Evolutionary conservation across 2,113 vertebrate genomes (phyloP).

Genomic region (Brachirus orientalis): DNA sequence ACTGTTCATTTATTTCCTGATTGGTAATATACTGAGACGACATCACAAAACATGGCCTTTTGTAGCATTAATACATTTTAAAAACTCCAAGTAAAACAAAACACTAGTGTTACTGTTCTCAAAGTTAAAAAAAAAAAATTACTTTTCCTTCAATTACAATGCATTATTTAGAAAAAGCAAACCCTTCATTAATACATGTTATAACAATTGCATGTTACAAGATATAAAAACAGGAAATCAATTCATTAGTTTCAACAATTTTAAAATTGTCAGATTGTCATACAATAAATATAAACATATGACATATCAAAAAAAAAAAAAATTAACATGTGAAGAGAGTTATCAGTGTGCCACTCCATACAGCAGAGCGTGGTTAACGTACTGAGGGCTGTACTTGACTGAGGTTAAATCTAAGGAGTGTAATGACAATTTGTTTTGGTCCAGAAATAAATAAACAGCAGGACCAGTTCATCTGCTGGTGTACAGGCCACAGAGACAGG

Average conservation of each 20-base stretch:
- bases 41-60: conserved; percentile 24
- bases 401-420: conserved; percentile 42
- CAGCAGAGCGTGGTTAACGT: conserved; percentile 4
- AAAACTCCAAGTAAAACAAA: conserved; percentile 34
- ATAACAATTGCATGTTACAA: conserved; percentile 4
- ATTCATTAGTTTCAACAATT: conserved; percentile 16
- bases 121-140: conserved; percentile 16
- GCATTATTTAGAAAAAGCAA: conserved; percentile 37
- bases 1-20: conserved; percentile 60
- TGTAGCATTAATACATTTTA: conserved; percentile 19
- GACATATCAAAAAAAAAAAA: conserved; percentile 12
- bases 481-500: conserved; percentile 27
- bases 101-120: conserved; percentile 32
- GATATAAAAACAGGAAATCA: conserved; percentile 17
- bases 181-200: conserved; percentile 49
- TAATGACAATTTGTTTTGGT: conserved; percentile 48
- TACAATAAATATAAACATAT: conserved; percentile 37
- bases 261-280: background rate
- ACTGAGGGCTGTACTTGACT: conserved; percentile 37
- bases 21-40: conserved; percentile 24
- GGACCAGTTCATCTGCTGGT: conserved; percentile 19
- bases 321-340: background rate
- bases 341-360: background rate
- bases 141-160: conserved; percentile 20
- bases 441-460: conserved; percentile 31